Evolutionary conservation across 1,140 invertebrate species (phyloP), one percentile per base, ranked within the genome.

Genomic region (Atta colombica): DNA sequence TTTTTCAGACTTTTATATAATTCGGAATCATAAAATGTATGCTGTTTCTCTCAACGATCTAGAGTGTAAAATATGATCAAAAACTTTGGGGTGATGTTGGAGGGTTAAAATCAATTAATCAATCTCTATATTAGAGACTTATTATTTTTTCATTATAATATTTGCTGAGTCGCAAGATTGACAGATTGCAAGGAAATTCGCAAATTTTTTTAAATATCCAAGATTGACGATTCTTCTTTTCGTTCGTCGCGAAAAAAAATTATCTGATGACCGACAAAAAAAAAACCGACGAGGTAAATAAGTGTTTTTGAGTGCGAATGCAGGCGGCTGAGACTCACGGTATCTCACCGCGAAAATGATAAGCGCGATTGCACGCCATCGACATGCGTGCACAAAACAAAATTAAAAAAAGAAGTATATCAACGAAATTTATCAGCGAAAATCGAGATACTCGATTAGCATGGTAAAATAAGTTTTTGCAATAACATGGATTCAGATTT

Each of bases 341-440:
- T 72, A 82, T 82, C 55, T 60, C 7, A 45, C 12, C 39, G 80
- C 55, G 39, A 82, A 72, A 74, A 61, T 61, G 69, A 84, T 84
- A 84, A 84, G 80, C 55, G 25, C 14, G 31, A 39, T 71, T 66
- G 35, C 31, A 72, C 16, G 63, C 21, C 55, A 39, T 39, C 21
- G 39, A 61, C 55, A 61, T 18, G 68, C n/a, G 10, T 7, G 49
- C 14, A 35, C 8, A 53, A 69, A 71, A 39, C 25, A 49, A 72
- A 82, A 82, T 45, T 45, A 31, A 16, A 51, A 51, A 3, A 4
- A 66, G 8, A 18, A 7, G 12, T 45, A 14, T 6, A 71, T 45
- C 16, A 14, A 8, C 18, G 25, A 21, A 16, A 60, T 60, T 72
- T 28, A 72, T 39, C 78, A 3, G 21, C 21, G 18, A 72, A 31